phyloP scores from a whole-genome alignment of 2,888 invertebrate genomes.

The Phaedon cochleariae region DNA sequence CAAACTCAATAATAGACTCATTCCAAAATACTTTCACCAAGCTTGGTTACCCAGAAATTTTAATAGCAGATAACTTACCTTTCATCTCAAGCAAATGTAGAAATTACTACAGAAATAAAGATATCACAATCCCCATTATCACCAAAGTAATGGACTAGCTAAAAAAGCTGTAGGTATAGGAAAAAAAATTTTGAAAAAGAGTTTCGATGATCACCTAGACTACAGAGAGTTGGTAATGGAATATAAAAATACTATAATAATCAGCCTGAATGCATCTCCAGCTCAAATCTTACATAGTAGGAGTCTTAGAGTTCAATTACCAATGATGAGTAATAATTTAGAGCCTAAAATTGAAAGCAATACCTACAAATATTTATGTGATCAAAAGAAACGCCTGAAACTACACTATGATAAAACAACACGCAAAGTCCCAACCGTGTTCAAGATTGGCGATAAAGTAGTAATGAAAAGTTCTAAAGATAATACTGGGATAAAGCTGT shows the following conservation, averaged over 20 bases:
- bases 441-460: constrained; percentile 28
- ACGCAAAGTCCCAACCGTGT: background rate
- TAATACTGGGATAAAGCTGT: constrained; percentile 36
- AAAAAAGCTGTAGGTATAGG: constrained; percentile 40
- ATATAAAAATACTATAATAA: constrained; percentile 37
- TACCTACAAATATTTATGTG: background rate
- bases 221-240: constrained; percentile 37
- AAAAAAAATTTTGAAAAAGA: constrained; percentile 43
- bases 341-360: constrained; percentile 38
- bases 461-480: constrained; percentile 35
- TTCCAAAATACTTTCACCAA: constrained; percentile 40
- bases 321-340: constrained; percentile 25
- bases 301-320: constrained; percentile 32
- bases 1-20: constrained; percentile 36
- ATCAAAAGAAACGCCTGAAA: constrained; percentile 15
- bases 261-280: constrained; percentile 35
- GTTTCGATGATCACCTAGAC: constrained; percentile 31
- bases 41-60: constrained; percentile 45
- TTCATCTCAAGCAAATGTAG: constrained; percentile 38
- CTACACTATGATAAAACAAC: constrained; percentile 10
- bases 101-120: constrained; percentile 35
- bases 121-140: constrained; percentile 36
- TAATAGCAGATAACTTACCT: constrained; percentile 44
- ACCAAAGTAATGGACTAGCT: constrained; percentile 39
- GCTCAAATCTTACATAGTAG: constrained; percentile 41